Percentiles rank a stretch among this genome's conserved stretches.
Conservation (phyloP, 2,888 invertebrate species). For the Entomobrya proxima region DNA sequence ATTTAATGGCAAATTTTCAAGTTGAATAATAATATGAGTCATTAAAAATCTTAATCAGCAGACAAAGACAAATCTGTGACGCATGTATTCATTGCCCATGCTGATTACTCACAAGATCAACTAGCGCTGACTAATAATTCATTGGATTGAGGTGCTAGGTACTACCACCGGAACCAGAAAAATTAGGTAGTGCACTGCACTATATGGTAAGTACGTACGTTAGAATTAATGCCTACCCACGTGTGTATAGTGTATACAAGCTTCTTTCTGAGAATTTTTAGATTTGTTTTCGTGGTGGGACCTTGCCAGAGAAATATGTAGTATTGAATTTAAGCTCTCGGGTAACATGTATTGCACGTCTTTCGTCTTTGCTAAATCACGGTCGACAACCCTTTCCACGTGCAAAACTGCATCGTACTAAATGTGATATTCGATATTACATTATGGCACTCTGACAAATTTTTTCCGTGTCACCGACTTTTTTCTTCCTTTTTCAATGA, state of each 20-base stretch:
- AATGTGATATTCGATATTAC: not conserved
- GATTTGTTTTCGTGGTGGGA: constrained; percentile 21
- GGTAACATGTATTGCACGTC: not conserved
- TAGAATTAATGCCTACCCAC: not conserved
- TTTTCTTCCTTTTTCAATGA: not conserved
- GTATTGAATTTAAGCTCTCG: not conserved
- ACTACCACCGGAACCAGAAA: not conserved
- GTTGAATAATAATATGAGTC: no score
- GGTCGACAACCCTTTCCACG: constrained; percentile 28
- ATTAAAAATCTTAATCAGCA: no score
- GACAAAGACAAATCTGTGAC: no score
- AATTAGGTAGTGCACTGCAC: no score
- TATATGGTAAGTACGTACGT: no score
- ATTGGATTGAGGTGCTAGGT: no score
- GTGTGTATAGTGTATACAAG: not conserved
- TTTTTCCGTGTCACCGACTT: constrained; percentile 12
- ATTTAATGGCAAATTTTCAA: no score
- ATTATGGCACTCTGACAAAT: constrained; percentile 17
- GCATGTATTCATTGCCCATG: no score
- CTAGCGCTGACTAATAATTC: no score
- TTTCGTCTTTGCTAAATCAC: constrained; percentile 16
- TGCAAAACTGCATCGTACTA: not conserved
- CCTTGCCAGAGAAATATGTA: constrained; percentile 22
- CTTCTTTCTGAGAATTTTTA: not conserved
- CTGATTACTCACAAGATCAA: no score